phyloP scores from a whole-genome alignment of 2,797 vertebrate genomes.

The Pseudochromis fuscus region DNA sequence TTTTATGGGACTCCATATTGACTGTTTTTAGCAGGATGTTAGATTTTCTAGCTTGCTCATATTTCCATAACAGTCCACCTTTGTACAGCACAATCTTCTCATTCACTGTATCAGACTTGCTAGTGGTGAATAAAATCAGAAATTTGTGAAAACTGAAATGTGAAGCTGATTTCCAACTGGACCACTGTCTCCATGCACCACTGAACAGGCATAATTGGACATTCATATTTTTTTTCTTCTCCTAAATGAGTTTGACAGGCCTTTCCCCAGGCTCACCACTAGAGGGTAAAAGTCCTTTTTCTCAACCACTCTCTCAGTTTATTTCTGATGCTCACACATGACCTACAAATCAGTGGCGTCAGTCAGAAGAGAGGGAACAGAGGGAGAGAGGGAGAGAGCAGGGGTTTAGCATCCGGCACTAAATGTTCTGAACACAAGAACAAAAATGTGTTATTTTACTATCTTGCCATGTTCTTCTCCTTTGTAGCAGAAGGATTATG shows the following conservation, averaged over 20 bases:
- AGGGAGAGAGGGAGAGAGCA: slow-evolving; percentile 26
- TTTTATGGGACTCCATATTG: neutral
- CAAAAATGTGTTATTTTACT: neutral
- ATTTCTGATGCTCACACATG: slow-evolving; percentile 66
- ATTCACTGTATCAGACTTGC: slow-evolving; percentile 33
- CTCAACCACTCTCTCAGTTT: slow-evolving; percentile 41
- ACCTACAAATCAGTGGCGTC: slow-evolving; percentile 71
- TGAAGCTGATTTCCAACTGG: slow-evolving; percentile 65
- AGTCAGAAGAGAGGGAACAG: slow-evolving; percentile 38
- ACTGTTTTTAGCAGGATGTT: neutral
- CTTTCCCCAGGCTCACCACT: slow-evolving; percentile 71
- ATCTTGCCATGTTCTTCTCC: neutral
- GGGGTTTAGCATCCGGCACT: slow-evolving; percentile 30
- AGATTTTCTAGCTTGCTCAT: no score
- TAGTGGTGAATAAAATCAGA: slow-evolving; percentile 64
- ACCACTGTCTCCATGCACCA: slow-evolving; percentile 63
- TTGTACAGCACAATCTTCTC: slow-evolving; percentile 8
- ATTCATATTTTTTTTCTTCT: slow-evolving; percentile 16
- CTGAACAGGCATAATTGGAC: slow-evolving; percentile 67
- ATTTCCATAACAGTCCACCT: no score
- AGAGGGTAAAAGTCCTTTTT: slow-evolving; percentile 68
- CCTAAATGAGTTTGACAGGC: slow-evolving; percentile 59
- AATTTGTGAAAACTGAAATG: slow-evolving; percentile 50
- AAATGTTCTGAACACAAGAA: slow-evolving; percentile 22
- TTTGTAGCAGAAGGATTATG: neutral